Conservation (phyloP, 2,888 invertebrate genomes). For the Hyposoter dolosus region DNA sequence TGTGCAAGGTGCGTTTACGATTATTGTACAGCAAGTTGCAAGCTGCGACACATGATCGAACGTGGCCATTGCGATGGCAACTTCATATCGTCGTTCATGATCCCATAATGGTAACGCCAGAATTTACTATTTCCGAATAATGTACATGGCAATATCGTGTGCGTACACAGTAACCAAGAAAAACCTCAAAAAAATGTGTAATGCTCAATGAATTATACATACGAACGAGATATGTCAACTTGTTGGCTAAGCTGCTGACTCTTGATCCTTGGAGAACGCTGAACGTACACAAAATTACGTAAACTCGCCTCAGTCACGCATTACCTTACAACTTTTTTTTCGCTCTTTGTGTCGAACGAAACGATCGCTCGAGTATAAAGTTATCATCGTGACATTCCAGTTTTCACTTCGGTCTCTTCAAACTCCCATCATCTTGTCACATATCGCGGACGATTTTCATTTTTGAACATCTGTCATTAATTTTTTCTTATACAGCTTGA, state of each 20-base stretch:
- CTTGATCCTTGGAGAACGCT: slow-evolving; percentile 43
- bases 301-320: slow-evolving; percentile 46
- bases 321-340: slow-evolving; percentile 23
- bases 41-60: slow-evolving; percentile 19
- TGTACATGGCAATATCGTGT: not conserved
- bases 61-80: slow-evolving; percentile 57
- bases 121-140: not conserved
- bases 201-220: not conserved
- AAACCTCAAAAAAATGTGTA: not conserved
- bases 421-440: not conserved
- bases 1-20: not conserved
- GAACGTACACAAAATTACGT: slow-evolving; percentile 61
- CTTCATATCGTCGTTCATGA: slow-evolving; percentile 49
- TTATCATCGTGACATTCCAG: not conserved
- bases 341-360: slow-evolving; percentile 5
- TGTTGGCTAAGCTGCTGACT: slow-evolving; percentile 18
- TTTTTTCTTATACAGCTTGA: not conserved
- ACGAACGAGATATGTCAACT: slow-evolving; percentile 40
- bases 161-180: not conserved
- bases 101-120: not conserved
- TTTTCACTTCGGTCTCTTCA: not conserved
- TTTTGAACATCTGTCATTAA: not conserved
- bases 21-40: slow-evolving; percentile 25
- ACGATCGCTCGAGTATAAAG: slow-evolving; percentile 5
- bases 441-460: not conserved